phyloP scores from a whole-genome alignment of 2,797 vertebrate genomes.

The Tadarida brasiliensis region DNA sequence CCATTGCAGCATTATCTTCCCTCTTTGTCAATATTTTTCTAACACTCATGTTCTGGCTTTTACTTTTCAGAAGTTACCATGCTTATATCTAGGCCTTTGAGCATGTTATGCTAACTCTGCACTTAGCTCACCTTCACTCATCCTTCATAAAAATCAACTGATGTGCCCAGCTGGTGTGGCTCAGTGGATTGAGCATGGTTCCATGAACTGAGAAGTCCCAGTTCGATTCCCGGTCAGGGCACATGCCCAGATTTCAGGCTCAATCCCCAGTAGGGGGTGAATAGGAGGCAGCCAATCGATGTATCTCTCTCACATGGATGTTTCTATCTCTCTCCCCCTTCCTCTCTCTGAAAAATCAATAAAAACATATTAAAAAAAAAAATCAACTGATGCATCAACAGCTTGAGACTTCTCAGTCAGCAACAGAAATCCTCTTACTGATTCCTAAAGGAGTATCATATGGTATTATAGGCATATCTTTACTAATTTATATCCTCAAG shows the following conservation, averaged over 20 bases:
- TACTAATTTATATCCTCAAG: background rate
- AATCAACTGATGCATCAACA: background rate
- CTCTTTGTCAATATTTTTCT: background rate
- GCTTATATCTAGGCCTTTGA: background rate
- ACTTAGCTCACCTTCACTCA: background rate
- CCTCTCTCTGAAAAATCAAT: no score
- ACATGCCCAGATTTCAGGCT: no score
- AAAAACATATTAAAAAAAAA: background rate
- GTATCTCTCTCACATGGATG: no score
- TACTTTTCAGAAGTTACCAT: background rate
- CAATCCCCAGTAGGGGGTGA: no score
- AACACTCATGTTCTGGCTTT: background rate
- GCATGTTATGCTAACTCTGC: background rate
- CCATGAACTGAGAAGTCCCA: no score
- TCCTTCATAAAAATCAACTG: background rate
- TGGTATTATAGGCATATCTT: background rate
- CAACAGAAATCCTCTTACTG: background rate
- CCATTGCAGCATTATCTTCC: background rate
- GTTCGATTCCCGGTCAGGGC: no score
- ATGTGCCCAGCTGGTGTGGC: background rate
- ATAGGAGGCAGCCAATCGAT: no score
- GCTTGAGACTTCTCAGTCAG: background rate
- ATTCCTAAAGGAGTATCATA: background rate
- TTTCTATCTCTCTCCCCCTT: no score
- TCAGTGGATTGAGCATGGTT: no score